Conservation (phyloP, 2,797 vertebrate genomes). For the Melanotaenia nigrans region DNA sequence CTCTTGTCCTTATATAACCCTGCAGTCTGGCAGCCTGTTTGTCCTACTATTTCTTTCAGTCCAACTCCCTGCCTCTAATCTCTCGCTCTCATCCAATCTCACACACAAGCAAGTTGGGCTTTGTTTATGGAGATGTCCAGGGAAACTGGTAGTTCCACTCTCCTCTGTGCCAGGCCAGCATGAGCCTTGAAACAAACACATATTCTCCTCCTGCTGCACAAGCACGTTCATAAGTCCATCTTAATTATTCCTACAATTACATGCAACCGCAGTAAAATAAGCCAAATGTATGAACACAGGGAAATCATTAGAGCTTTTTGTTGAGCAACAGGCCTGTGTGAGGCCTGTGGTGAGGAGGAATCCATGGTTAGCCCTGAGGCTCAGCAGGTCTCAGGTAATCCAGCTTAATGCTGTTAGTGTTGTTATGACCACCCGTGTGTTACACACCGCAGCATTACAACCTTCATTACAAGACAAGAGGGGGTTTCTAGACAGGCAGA, state of each 20-base stretch:
- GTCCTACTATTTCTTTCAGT: constrained; percentile 41
- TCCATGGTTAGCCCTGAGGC: constrained; percentile 41
- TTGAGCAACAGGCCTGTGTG: constrained; percentile 25
- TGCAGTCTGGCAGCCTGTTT: constrained; percentile 49
- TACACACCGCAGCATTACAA: constrained; percentile 47
- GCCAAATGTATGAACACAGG: constrained; percentile 36
- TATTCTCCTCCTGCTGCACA: constrained; percentile 16
- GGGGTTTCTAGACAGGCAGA: constrained; percentile 64
- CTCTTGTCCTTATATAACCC: constrained; percentile 77
- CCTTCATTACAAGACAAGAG: constrained; percentile 14
- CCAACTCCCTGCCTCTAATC: constrained; percentile 39
- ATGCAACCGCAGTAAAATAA: constrained; percentile 30
- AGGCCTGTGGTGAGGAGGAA: constrained; percentile 45
- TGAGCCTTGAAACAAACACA: constrained; percentile 28
- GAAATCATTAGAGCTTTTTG: constrained; percentile 34
- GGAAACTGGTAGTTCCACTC: constrained; percentile 45
- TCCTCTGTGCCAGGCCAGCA: constrained; percentile 32
- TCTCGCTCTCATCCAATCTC: constrained; percentile 48
- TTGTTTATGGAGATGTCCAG: constrained; percentile 18
- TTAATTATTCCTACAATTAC: constrained; percentile 28
- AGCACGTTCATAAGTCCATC: constrained; percentile 9
- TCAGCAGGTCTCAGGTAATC: constrained; percentile 71
- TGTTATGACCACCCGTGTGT: constrained; percentile 64
- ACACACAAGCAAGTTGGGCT: constrained; percentile 37
- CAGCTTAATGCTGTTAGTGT: constrained; percentile 65